A percentile compares a stretch with the other conserved stretches of the same genome.
These are phyloP conservation scores for Leucozona laternaria DNA, from an alignment of 2,888 invertebrate species.

Conservation along the genomic window DNA sequence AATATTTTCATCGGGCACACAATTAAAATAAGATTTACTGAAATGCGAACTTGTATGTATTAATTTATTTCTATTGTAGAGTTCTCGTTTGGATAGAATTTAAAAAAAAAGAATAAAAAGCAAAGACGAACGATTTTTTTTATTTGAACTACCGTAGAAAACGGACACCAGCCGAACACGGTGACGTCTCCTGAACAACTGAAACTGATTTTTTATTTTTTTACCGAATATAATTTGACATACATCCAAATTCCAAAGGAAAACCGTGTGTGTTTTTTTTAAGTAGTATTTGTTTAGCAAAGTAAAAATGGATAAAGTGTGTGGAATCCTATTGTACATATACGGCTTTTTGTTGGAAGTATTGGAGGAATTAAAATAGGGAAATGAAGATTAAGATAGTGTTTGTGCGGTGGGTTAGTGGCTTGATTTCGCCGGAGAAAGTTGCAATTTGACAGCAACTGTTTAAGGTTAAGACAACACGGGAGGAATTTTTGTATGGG, in stretches of 20 bases:
- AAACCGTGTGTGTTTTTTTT: conserved; percentile 41
- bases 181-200: conserved; percentile 74
- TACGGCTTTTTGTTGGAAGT: conserved; percentile 20
- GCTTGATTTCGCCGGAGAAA: conserved; percentile 65
- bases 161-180: conserved; percentile 72
- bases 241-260: conserved; percentile 59
- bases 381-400: not conserved
- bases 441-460: not conserved
- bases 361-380: not conserved
- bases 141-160: conserved; percentile 44
- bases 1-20: not conserved
- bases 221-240: conserved; percentile 31
- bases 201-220: too few relatives aligned
- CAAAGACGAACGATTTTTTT: conserved; percentile 9
- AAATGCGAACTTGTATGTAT: not conserved
- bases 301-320: conserved; percentile 4
- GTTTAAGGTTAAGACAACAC: not conserved
- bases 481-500: not conserved
- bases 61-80: conserved; percentile 13
- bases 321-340: not conserved
- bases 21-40: not conserved
- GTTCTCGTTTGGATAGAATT: conserved; percentile 23
- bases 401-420: conserved; percentile 11
- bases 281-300: not conserved
- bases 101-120: conserved; percentile 24